Percentiles rank a stretch among this genome's conserved stretches.
Evolutionary conservation across 2,113 vertebrate genomes (phyloP).

Genomic region (Myanophis thanlyinensis): DNA sequence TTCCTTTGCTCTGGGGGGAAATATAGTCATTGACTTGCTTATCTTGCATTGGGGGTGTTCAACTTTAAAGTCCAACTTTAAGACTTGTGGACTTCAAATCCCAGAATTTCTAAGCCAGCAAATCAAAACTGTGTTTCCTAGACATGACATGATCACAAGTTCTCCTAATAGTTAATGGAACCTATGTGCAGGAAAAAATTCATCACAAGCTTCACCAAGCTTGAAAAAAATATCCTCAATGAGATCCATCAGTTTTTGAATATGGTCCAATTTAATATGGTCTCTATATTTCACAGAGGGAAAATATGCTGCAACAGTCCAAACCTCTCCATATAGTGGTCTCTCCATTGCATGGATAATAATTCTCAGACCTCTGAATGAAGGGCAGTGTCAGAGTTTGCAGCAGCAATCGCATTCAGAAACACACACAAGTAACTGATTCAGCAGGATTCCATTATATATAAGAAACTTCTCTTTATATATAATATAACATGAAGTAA

Average conservation of each 20-base stretch:
- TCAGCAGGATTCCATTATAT: too few relatives aligned
- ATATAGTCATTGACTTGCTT: background rate
- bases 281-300: background rate
- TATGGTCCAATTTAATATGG: background rate
- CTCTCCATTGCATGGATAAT: background rate
- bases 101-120: too few relatives aligned
- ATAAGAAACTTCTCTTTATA: too few relatives aligned
- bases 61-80: too few relatives aligned
- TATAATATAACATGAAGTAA: too few relatives aligned
- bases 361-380: background rate
- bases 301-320: background rate
- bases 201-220: too few relatives aligned
- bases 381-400: too few relatives aligned
- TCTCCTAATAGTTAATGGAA: background rate
- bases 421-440: too few relatives aligned
- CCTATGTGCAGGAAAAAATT: too few relatives aligned
- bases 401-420: too few relatives aligned
- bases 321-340: background rate
- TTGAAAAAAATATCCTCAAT: background rate
- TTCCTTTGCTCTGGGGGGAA: background rate
- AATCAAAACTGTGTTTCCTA: background rate
- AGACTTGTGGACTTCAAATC: too few relatives aligned
- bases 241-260: background rate
- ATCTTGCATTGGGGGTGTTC: too few relatives aligned
- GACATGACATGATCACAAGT: background rate